A percentile compares a stretch with the other conserved stretches of the same genome.
Evolutionary conservation across 2,113 vertebrate species (phyloP).

Genomic region (Panthera uncia): DNA sequence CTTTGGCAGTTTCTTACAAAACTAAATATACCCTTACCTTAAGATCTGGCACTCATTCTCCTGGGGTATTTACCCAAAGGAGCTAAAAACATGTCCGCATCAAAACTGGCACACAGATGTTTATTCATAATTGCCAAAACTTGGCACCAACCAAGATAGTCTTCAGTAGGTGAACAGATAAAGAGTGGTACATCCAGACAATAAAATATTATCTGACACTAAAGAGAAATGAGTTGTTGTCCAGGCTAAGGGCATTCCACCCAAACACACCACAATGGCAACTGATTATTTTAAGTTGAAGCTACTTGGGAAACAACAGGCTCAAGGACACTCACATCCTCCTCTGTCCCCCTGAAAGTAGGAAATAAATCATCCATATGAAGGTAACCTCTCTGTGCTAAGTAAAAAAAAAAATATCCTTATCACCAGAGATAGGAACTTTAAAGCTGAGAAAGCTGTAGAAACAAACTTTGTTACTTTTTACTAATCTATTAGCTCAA

Average conservation of each 20-base stretch:
- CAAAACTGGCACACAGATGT: not conserved
- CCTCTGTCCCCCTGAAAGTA: not conserved
- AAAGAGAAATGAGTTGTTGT: not conserved
- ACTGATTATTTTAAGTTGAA: not conserved
- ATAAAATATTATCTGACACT: not conserved
- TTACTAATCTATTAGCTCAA: not conserved
- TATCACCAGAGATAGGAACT: not conserved
- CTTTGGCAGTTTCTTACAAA: not conserved
- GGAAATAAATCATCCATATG: not conserved
- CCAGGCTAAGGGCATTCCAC: not conserved
- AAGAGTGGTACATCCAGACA: not conserved
- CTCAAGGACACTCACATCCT: not conserved
- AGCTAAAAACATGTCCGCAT: not conserved
- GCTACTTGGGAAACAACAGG: not conserved
- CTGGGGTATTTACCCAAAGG: not conserved
- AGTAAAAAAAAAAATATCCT: not conserved
- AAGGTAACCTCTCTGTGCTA: not conserved
- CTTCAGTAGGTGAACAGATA: not conserved
- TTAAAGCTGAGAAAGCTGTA: not conserved
- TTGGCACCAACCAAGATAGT: not conserved
- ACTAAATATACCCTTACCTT: not conserved
- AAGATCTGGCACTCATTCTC: not conserved
- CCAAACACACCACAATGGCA: not conserved
- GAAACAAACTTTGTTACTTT: not conserved
- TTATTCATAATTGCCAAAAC: not conserved